A percentile compares a stretch with the other conserved stretches of the same genome.
Evolutionary conservation across 2,113 vertebrate genomes (phyloP).

Genomic region (Antigone vipio): DNA sequence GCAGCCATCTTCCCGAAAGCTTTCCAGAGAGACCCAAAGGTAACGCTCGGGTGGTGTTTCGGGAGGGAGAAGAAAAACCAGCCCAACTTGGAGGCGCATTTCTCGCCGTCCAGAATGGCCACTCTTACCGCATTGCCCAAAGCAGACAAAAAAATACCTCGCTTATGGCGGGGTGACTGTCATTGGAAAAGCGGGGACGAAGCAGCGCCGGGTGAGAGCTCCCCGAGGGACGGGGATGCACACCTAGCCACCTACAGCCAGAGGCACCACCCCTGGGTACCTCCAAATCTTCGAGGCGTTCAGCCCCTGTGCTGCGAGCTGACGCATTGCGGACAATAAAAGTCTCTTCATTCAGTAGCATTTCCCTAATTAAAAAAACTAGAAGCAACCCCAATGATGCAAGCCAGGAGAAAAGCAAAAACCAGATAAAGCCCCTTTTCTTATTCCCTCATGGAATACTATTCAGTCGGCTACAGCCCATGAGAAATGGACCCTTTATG

Average conservation of each 20-base stretch:
- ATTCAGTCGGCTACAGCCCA: neutral
- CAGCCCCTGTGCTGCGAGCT: neutral
- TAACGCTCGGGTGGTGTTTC: neutral
- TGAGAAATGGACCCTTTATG: neutral
- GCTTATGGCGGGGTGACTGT: neutral
- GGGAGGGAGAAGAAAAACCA: neutral
- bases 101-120: neutral
- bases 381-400: neutral
- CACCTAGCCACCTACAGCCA: neutral
- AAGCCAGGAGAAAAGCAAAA: conserved; percentile 13
- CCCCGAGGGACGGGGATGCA: neutral
- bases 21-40: neutral
- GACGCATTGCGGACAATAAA: conserved; percentile 45
- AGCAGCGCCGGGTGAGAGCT: neutral
- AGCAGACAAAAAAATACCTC: neutral
- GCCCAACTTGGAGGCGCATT: neutral
- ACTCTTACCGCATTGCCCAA: neutral
- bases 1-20: neutral
- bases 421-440: conserved; percentile 25
- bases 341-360: neutral
- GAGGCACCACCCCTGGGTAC: neutral
- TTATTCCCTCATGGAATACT: neutral
- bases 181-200: neutral
- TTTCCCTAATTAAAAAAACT: conserved; percentile 50
- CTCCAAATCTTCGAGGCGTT: neutral